These are phyloP conservation scores for Notolepis coatsorum DNA, from an alignment of 2,797 vertebrate genomes.

Conservation along the genomic window DNA sequence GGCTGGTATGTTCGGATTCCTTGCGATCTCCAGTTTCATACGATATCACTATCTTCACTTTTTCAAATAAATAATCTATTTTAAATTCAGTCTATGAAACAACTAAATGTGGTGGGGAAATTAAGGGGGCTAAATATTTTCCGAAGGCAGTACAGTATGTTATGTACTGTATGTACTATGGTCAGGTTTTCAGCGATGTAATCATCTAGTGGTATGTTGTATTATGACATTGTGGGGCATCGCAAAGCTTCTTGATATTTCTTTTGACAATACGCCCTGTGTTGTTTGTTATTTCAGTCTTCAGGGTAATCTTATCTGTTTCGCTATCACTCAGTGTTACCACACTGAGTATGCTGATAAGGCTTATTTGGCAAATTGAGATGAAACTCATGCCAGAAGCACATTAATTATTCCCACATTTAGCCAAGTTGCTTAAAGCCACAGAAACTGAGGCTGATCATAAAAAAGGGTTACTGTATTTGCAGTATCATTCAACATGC, in stretches of 20 bases:
- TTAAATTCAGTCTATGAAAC: too few species aligned
- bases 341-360: slow-evolving; percentile 84
- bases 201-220: not conserved
- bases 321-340: slow-evolving; percentile 67
- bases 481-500: slow-evolving; percentile 56
- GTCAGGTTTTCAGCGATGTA: not conserved
- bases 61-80: too few species aligned
- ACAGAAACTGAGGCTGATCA: slow-evolving; percentile 63
- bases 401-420: slow-evolving; percentile 87
- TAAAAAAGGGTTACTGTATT: slow-evolving; percentile 70
- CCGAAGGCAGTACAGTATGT: too few species aligned
- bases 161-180: not conserved
- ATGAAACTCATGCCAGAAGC: slow-evolving; percentile 74
- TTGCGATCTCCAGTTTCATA: too few species aligned
- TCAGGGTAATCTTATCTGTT: slow-evolving; percentile 48
- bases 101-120: too few species aligned
- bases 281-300: slow-evolving; percentile 56
- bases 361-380: slow-evolving; percentile 83
- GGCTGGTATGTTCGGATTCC: too few species aligned
- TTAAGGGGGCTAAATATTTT: too few species aligned
- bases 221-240: not conserved
- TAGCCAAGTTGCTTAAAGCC: slow-evolving; percentile 64
- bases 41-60: too few species aligned
- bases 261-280: not conserved
- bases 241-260: not conserved